phyloP scores from a whole-genome alignment of 2,888 invertebrate species.

The Habroteleia sp. region DNA sequence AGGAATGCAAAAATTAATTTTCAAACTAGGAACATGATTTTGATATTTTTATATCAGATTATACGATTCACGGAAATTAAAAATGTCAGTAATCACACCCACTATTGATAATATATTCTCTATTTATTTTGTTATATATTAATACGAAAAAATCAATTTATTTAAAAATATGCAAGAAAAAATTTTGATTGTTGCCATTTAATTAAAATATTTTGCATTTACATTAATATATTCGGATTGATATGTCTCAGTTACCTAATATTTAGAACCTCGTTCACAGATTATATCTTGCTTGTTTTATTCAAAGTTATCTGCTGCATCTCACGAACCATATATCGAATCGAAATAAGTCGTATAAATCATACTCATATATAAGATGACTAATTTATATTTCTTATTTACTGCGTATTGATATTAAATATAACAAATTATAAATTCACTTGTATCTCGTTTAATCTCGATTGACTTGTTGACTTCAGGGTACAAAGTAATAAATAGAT shows the following conservation, averaged over 20 bases:
- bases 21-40: no score
- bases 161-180: no score
- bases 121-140: no score
- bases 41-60: no score
- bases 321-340: constrained; percentile 34
- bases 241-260: constrained; percentile 37
- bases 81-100: no score
- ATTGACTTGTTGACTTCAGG: neutral
- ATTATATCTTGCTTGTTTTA: constrained; percentile 30
- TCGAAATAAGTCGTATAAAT: constrained; percentile 31
- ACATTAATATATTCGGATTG: constrained; percentile 35
- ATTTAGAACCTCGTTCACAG: constrained; percentile 20
- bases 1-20: no score
- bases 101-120: no score
- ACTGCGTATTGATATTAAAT: constrained; percentile 41
- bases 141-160: no score
- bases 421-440: constrained; percentile 31
- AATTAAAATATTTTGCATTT: no score
- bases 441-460: constrained; percentile 20
- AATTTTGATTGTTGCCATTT: no score
- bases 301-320: constrained; percentile 39
- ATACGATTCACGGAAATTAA: no score
- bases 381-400: constrained; percentile 34
- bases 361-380: constrained; percentile 28
- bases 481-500: constrained; percentile 10